A percentile compares a stretch with the other conserved stretches of the same genome.
Conservation (phyloP, 35 echinoderm and acorn worm genomes). For the Apostichopus californicus region DNA sequence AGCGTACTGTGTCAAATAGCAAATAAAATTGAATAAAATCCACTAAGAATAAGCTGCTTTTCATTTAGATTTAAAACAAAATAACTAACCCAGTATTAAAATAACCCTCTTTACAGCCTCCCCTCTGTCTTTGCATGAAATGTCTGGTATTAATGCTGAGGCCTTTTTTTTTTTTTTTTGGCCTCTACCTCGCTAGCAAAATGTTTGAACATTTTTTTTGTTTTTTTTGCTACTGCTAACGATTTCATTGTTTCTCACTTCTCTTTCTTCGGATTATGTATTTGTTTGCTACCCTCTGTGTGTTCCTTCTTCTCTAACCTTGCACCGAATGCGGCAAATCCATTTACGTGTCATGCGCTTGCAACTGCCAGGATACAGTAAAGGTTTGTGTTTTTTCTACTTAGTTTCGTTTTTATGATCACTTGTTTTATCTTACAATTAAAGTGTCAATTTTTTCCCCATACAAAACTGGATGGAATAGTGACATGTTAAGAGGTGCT, state of each 20-base stretch:
- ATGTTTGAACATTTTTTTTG: not conserved
- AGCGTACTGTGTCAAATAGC: too few species aligned
- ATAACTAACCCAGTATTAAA: too few species aligned
- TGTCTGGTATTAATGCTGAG: not conserved
- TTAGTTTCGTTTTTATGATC: not conserved
- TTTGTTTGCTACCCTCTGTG: not conserved
- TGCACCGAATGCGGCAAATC: not conserved
- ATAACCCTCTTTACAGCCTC: not conserved
- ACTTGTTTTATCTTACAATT: too few species aligned
- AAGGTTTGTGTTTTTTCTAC: not conserved
- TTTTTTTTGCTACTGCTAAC: not conserved
- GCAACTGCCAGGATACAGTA: not conserved
- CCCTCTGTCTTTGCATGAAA: not conserved
- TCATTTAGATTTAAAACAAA: too few species aligned
- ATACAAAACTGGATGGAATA: too few species aligned
- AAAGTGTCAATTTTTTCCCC: too few species aligned
- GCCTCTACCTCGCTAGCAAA: not conserved
- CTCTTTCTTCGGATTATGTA: not conserved
- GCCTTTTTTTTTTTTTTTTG: not conserved
- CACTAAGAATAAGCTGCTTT: too few species aligned
- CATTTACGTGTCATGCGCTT: not conserved
- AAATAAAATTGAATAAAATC: too few species aligned
- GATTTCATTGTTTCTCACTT: not conserved
- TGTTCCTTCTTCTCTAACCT: conserved; percentile 5
- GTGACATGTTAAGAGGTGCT: too few species aligned